Evolutionary conservation across 1,140 invertebrate species (phyloP).

Genomic region (Meloidogyne exigua): DNA sequence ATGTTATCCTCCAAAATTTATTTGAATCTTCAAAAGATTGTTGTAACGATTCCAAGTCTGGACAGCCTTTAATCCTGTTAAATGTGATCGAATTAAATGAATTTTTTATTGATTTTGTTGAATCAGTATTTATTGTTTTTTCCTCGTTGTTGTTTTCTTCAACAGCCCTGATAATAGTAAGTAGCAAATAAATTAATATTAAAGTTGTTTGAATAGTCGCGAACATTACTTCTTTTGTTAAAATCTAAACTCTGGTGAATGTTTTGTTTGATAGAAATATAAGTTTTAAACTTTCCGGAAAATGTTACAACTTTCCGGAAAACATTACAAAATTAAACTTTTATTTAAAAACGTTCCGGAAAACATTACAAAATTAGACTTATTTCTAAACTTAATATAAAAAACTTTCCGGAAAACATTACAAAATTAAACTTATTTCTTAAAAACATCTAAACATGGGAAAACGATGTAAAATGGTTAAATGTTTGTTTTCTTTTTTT

Average conservation of each 20-base stretch:
- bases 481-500: too few relatives aligned
- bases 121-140: not conserved
- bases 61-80: constrained; percentile 27
- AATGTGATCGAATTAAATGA: constrained; percentile 5
- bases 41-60: constrained; percentile 34
- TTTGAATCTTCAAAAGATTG: not conserved
- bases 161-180: not conserved
- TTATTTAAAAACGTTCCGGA: too few relatives aligned
- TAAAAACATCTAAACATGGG: not conserved
- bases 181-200: not conserved
- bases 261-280: too few relatives aligned
- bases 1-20: constrained; percentile 16
- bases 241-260: not conserved
- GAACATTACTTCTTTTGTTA: not conserved
- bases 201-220: not conserved
- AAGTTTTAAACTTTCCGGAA: not conserved
- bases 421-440: too few relatives aligned
- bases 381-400: too few relatives aligned
- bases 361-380: too few relatives aligned
- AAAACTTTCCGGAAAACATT: too few relatives aligned
- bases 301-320: too few relatives aligned
- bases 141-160: not conserved
- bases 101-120: not conserved
- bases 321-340: too few relatives aligned
- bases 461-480: not conserved